Evolutionary conservation across 2,113 vertebrate genomes (phyloP), one percentile per base, ranked within the genome.

Genomic region (Boulengeromyrus knoepffleri): DNA sequence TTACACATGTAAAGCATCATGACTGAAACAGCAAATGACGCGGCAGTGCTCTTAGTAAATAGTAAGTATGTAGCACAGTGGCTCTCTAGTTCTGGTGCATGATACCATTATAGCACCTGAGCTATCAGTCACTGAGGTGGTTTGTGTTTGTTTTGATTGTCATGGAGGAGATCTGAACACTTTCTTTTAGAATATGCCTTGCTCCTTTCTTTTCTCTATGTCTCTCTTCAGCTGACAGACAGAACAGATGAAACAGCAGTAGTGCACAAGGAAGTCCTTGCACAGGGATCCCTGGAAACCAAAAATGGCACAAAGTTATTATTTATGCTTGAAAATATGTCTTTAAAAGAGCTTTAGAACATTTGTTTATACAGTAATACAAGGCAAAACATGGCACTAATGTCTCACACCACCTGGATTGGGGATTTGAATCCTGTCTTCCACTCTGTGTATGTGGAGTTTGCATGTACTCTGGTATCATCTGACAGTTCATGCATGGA

Each of bases 171-270:
- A 58, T 17, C 2, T 50, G 62, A 21, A 31, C 21, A 2, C 6
- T 21, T 36, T 5, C 3, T 4, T 42, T 95, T 47, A 96, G 92
- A 96, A 96, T 74, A 94, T 91, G 52, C 94, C 93, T 9, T 95
- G 94, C 2, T 94, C 89, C 93, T 96, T 95, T 52, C 95, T 93
- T 31, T 56, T 91, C 21, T 95, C 89, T 0, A 96, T 96, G 1
- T 96, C 95, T 91, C 95, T 95, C 94, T 94, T 96, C 88, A 96
- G 91, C 46, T 96, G 96, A 88, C 96, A 96, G 88, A 92, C 89
- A 3, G 93, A 12, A 21, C 96, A 96, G 2, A 90, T 0, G 0
- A 45, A 1, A 85, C 94, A 96, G 85, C 15, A 95, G 0, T 0
- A 0, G 1, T 1, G 0, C 0, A 24, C 0, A 12, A 93, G 8